phyloP scores from a whole-genome alignment of 1,140 invertebrate genomes.

The Magallana gigas region DNA sequence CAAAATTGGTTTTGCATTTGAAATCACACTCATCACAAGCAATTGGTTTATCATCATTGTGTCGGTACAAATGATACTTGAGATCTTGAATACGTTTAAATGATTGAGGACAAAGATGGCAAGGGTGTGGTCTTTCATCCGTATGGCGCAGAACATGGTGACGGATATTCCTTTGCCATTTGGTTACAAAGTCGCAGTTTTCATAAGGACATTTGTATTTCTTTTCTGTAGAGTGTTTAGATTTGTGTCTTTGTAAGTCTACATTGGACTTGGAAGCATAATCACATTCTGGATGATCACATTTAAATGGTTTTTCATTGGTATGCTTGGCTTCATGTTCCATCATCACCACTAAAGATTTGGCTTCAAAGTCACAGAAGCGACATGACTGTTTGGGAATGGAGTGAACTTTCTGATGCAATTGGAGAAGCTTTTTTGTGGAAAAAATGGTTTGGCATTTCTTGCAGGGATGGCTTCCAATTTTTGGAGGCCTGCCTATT shows the following conservation, averaged over 20 bases:
- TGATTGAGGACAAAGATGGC: constrained; percentile 60
- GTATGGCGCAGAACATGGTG: constrained; percentile 63
- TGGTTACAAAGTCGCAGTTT: constrained; percentile 64
- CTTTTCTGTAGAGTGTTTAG: constrained; percentile 64
- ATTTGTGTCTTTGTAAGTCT: constrained; percentile 60
- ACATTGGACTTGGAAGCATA: constrained; percentile 55
- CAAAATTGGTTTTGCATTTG: constrained; percentile 68
- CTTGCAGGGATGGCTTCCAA: constrained; percentile 20
- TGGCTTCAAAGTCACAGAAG: constrained; percentile 57
- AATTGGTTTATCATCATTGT: constrained; percentile 65
- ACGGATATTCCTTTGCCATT: constrained; percentile 61
- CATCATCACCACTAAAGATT: constrained; percentile 42
- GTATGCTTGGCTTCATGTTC: constrained; percentile 65
- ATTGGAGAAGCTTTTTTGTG: neutral
- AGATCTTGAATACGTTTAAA: constrained; percentile 62
- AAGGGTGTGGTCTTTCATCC: constrained; percentile 57
- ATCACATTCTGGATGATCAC: constrained; percentile 56
- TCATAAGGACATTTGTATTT: constrained; percentile 62
- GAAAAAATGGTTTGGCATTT: neutral
- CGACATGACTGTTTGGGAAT: constrained; percentile 47
- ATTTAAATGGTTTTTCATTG: constrained; percentile 63
- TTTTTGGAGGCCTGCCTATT: constrained; percentile 5
- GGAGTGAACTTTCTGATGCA: constrained; percentile 37
- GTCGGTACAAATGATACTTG: constrained; percentile 65
- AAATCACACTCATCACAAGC: constrained; percentile 67